Evolutionary conservation across 2,888 invertebrate genomes (phyloP).

Genomic region (Drosophila antonietae): DNA sequence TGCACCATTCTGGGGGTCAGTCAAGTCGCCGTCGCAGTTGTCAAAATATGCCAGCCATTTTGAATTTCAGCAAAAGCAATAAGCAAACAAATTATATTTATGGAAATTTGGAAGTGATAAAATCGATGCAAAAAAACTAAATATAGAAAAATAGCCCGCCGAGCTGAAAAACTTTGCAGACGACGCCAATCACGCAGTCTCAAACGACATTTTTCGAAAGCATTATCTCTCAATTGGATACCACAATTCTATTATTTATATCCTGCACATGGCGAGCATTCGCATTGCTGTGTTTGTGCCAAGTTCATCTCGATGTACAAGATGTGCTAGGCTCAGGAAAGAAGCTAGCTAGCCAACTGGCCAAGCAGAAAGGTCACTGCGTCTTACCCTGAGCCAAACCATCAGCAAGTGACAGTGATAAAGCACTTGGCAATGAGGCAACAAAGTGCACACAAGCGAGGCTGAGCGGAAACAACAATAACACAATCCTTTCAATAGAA

Average conservation of each 20-base stretch:
- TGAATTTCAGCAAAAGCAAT: slow-evolving; percentile 35
- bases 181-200: slow-evolving; percentile 34
- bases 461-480: slow-evolving; percentile 15
- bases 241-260: slow-evolving; percentile 62
- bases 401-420: slow-evolving; percentile 39
- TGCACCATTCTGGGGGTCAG: background rate
- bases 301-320: slow-evolving; percentile 21
- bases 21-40: slow-evolving; percentile 13
- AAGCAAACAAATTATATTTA: slow-evolving; percentile 60
- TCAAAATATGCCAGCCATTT: slow-evolving; percentile 16
- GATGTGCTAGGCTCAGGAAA: slow-evolving; percentile 1
- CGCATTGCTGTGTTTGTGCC: slow-evolving; percentile 27
- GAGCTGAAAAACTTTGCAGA: slow-evolving; percentile 50
- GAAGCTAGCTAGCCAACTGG: slow-evolving; percentile 4
- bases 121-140: slow-evolving; percentile 20
- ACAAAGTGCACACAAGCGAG: slow-evolving; percentile 21
- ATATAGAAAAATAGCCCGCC: slow-evolving; percentile 2
- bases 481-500: slow-evolving; percentile 1
- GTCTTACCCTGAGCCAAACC: slow-evolving; percentile 22
- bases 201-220: slow-evolving; percentile 43
- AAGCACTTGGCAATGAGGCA: slow-evolving; percentile 47
- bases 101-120: slow-evolving; percentile 30
- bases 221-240: slow-evolving; percentile 46
- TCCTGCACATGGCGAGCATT: slow-evolving; percentile 34
- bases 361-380: slow-evolving; percentile 63